Evolutionary conservation across 2,888 invertebrate genomes (phyloP), one percentile per base, ranked within the genome.

Genomic region (Drosophila algonquin): DNA sequence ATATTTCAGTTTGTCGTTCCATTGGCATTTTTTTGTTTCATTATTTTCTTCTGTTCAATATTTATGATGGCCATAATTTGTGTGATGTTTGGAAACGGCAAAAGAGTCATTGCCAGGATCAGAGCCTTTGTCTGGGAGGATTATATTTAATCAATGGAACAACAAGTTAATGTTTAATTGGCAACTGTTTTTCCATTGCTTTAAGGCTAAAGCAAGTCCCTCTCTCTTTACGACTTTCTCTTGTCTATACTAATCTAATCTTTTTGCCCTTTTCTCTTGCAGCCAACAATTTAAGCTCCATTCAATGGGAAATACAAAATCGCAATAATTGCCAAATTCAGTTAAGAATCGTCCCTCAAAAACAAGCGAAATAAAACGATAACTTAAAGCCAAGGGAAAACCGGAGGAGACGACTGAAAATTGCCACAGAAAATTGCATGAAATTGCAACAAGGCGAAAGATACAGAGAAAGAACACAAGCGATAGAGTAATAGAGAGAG

Each of bases 21-120:
- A 63, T 53, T 48, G 65, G 46, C 59, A 70, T 79, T 73, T 55
- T 58, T 50, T 53, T 14, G 21, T 21, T 40, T n/a, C 40, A 67
- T 69, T 71, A 87, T 79, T 76, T 70, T 60, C 52, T 62, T 50
- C 62, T 53, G 44, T 55, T 55, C 63, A 73, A 87, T 86, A 85
- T 87, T 82, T 86, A 87, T 80, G 80, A 64, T 85, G 83, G 75
- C 88, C 77, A 82, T 63, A 82, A 80, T 80, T 62, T 62, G 73
- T 64, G 63, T 48, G 30, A 40, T 16, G 48, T 21, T 44, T 54
- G 48, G 27, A 55, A 44, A 16, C 16, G 45, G n/a, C 40, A 45
- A 4, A 46, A 55, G 55, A 21, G 45, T 10, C 40, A 24, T 2
- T 8, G 21, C 12, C 21, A n/a, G n/a, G n/a, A 24, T 16, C 18